A percentile compares a stretch with the other conserved stretches of the same genome.
These are phyloP conservation scores for Andrena praecox DNA, from an alignment of 2,888 invertebrate species.

Conservation along the genomic window DNA sequence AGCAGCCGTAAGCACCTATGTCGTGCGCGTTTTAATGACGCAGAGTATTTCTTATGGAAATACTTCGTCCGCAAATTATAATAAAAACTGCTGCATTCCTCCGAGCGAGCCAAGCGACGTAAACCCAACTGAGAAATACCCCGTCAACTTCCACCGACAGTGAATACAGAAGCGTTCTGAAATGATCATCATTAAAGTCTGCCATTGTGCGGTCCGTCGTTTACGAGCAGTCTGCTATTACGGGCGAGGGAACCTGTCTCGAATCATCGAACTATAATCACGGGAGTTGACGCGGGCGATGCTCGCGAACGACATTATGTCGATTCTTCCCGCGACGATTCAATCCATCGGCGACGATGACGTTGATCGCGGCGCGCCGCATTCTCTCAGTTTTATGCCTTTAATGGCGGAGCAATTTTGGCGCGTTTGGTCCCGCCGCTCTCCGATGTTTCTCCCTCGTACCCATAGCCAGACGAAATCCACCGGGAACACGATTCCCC, in stretches of 20 bases:
- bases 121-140: background rate
- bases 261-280: conserved; percentile 21
- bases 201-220: background rate
- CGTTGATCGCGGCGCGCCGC: conserved; percentile 10
- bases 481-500: conserved; percentile 28
- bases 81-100: background rate
- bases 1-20: too few species aligned
- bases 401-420: conserved; percentile 47
- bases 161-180: background rate
- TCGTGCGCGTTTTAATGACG: too few species aligned
- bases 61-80: background rate
- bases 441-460: conserved; percentile 21
- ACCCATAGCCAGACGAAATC: conserved; percentile 39
- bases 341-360: conserved; percentile 26
- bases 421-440: conserved; percentile 3
- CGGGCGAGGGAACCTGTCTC: conserved; percentile 9
- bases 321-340: conserved; percentile 12
- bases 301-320: conserved; percentile 30
- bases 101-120: background rate
- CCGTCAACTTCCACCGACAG: background rate
- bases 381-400: conserved; percentile 35
- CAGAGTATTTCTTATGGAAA: too few species aligned
- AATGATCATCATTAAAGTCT: background rate
- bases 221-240: background rate
- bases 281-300: conserved; percentile 13